These are phyloP conservation scores for Poecilia latipinna DNA, from an alignment of 2,113 vertebrate species.

Conservation along the genomic window DNA sequence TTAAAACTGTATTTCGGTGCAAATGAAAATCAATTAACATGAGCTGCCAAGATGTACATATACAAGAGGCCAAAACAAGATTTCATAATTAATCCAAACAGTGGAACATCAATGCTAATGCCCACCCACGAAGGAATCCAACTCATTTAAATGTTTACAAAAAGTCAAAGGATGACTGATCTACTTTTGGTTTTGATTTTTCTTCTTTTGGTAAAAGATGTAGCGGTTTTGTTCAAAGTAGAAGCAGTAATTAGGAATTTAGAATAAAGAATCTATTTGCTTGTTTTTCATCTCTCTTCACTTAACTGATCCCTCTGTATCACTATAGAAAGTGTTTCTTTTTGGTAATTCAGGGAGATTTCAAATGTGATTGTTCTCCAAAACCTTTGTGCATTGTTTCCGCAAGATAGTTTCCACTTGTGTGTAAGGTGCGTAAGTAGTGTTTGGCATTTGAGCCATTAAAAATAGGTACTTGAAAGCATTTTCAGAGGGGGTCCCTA, in stretches of 20 bases:
- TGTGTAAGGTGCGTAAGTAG: too few relatives aligned
- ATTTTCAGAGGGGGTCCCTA: too few relatives aligned
- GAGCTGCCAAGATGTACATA: constrained; percentile 44
- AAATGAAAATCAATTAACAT: constrained; percentile 50
- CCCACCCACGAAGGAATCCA: constrained; percentile 26
- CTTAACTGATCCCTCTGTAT: background rate
- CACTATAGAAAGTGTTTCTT: background rate
- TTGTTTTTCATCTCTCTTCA: background rate
- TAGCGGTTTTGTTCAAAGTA: constrained; percentile 4
- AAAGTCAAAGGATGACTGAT: constrained; percentile 1
- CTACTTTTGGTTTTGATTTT: background rate
- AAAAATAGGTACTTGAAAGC: too few relatives aligned
- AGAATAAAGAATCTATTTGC: background rate
- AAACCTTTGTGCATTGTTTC: background rate
- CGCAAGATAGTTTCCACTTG: too few relatives aligned
- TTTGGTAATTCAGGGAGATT: background rate
- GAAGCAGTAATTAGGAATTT: background rate
- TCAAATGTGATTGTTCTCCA: background rate
- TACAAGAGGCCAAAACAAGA: constrained; percentile 33
- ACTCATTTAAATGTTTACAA: constrained; percentile 15
- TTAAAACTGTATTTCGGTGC: constrained; percentile 27
- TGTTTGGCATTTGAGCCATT: too few relatives aligned
- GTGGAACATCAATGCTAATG: constrained; percentile 25
- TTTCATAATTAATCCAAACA: constrained; percentile 46
- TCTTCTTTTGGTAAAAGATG: background rate